Base-by-base conservation (phyloP, 2,113 vertebrate species). In the Seriola rivoliana region DNA sequence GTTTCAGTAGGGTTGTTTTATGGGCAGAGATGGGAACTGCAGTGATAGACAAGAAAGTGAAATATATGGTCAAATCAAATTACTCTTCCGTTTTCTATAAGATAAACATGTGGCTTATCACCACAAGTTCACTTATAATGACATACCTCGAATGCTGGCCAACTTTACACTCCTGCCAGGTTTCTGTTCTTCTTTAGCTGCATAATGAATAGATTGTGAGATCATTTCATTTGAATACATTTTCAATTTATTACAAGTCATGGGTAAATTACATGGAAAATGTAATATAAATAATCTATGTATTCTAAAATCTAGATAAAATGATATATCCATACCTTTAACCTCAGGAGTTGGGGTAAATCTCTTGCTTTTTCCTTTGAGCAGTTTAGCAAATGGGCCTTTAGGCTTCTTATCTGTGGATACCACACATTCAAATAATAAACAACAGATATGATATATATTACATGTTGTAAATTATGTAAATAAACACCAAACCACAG, bases 11-110 rank as follows among this genome's bases (percentile, higher is more conserved):
- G 0, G 92, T 94, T 46, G 69, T 90, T 73, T 92, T 94, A 81
- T 94, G 91, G 34, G 89, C 84, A 65, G 86, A 87, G 62, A 95
- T 81, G 12, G 78, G 71, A 85, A 85, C 93, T 94, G 59, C 11
- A 86, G 23, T 17, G 12, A 9, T 59, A 67, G 12, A 76, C 17
- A 75, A 0, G 0, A 40, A 23, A n/a, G 36, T 21, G 0, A 36
- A 68, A 64, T 14, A 13, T 32, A n/a, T 32, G 36, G 8, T 58
- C 44, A 48, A n/a, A 36, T 50, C 2, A 13, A 25, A 55, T 65
- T 48, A 3, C 3, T 68, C 8, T 32, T 64, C 13, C 46, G 48
- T 54, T 42, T 50, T 75, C 11, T 23, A 1, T 14, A 8, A 48
- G 14, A 63, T 0, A 12, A 23, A 46, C n/a, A 46, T 50, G 21